A percentile compares a stretch with the other conserved stretches of the same genome.
phyloP scores from a whole-genome alignment of 2,113 vertebrate genomes.

The Rynchops niger region DNA sequence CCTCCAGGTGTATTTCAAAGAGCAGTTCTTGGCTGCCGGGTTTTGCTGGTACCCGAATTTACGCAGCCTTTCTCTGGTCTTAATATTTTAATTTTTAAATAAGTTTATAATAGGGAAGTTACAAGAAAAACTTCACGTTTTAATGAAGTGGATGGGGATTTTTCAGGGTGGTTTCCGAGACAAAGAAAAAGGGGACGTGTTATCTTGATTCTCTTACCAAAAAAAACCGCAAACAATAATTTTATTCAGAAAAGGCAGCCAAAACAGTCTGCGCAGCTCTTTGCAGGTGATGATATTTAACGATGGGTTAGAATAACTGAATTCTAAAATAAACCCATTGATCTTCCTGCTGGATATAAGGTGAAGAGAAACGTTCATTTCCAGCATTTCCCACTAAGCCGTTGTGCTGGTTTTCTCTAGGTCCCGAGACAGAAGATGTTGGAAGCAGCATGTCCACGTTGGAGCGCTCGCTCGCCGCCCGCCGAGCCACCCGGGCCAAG shows the following conservation, averaged over 20 bases:
- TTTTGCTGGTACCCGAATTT: neutral
- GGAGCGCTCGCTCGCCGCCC: conserved; percentile 86
- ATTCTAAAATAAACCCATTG: neutral
- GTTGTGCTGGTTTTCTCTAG: conserved; percentile 31
- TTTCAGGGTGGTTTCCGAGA: neutral
- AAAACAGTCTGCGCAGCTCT: neutral
- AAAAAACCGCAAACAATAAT: neutral
- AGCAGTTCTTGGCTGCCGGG: neutral
- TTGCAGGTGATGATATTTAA: neutral
- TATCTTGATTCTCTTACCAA: neutral
- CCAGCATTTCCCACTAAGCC: neutral
- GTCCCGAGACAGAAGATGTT: conserved; percentile 85
- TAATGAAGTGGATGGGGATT: neutral
- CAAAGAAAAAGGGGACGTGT: neutral
- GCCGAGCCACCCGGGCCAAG: conserved; percentile 86
- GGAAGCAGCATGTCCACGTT: conserved; percentile 90
- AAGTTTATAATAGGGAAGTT: neutral
- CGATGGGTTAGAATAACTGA: neutral
- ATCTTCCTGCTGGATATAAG: neutral
- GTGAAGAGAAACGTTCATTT: neutral
- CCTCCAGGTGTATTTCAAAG: neutral
- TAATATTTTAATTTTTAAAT: neutral
- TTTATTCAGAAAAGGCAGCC: neutral
- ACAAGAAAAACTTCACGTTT: neutral
- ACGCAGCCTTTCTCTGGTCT: neutral